Base-by-base conservation (phyloP, 2,888 invertebrate species). In the Acrobasis suavella region DNA sequence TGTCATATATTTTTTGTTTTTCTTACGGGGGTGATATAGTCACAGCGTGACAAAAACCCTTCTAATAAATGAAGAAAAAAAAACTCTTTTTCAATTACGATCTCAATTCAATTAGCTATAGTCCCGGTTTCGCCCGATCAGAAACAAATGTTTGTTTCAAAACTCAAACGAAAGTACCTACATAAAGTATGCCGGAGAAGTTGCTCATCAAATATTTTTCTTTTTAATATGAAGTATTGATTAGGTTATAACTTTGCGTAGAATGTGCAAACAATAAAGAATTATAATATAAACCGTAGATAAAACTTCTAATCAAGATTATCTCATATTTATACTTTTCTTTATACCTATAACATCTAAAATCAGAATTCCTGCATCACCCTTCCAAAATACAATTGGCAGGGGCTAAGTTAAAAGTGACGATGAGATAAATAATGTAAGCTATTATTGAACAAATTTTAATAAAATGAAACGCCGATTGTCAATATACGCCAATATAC, bases 111-210 rank as follows among this genome's bases (percentile, higher is more conserved):
- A 42, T 12, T 46, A 12, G 46, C 14, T 14, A 14, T n/a, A 46
- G 46, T n/a, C 46, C 1, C 17, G 8, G 14, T 52, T 16, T 52
- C 10, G 10, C 8, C 32, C 32, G 52, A 52, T 51, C 22, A 52
- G 12, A 32, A 52, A 52, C 14, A 51, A 54, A 54, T 54, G 37
- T 37, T 54, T 54, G 37, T 32, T 54, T 54, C 38, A 38, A 38
- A 54, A 38, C 38, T 54, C 15, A 15, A 15, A 15, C 15, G 1
- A 54, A 38, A n/a, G 37, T 14, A 46, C 1, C 6, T 6, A n/a
- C 6, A 14, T n/a, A 12, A 46, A 12, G 46, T 46, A 46, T 42
- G 12, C n/a, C 46, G 14, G n/a, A 46, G 46, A 46, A 46, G 14
- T 42, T 12, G 42, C 12, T 12, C 10, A 1, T n/a, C 14, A 46